phyloP scores from a whole-genome alignment of 2,888 invertebrate species.

The Andricus quercusramuli region DNA sequence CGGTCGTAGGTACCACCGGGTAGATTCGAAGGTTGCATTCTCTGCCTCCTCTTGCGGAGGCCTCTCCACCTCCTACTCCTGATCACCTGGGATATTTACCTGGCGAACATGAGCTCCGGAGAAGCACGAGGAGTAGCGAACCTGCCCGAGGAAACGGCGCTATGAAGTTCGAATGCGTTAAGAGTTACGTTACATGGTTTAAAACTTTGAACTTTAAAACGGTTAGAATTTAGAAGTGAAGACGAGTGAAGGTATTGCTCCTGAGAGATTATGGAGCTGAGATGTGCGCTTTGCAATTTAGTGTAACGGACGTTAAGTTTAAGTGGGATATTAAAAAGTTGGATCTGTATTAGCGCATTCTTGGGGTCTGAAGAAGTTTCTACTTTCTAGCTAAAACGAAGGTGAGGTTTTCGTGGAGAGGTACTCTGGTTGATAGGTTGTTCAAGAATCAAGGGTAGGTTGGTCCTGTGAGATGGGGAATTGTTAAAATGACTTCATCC shows the following conservation, averaged over 20 bases:
- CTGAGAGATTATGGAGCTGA: background rate
- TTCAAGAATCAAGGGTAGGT: background rate
- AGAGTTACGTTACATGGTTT: background rate
- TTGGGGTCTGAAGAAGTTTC: background rate
- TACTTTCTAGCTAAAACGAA: background rate
- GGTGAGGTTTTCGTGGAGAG: background rate
- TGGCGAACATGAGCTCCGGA: slow-evolving; percentile 52
- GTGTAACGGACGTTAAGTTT: background rate
- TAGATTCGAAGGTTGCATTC: slow-evolving; percentile 71
- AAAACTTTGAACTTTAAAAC: background rate
- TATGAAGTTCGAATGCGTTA: slow-evolving; percentile 43
- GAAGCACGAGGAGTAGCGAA: slow-evolving; percentile 45
- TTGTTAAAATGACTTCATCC: too few relatives aligned
- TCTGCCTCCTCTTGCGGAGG: slow-evolving; percentile 48
- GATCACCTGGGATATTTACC: slow-evolving; percentile 56
- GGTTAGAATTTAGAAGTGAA: background rate
- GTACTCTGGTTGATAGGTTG: background rate
- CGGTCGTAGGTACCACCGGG: slow-evolving; percentile 63
- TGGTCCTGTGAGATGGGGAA: background rate
- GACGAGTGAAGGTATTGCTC: background rate
- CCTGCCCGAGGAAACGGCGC: slow-evolving; percentile 47
- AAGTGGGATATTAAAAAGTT: background rate
- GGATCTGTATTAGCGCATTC: background rate
- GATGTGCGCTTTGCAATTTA: background rate
- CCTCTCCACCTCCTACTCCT: slow-evolving; percentile 50